These are phyloP conservation scores for Ormyrus rosae DNA, from an alignment of 2,888 invertebrate genomes.

Conservation along the genomic window DNA sequence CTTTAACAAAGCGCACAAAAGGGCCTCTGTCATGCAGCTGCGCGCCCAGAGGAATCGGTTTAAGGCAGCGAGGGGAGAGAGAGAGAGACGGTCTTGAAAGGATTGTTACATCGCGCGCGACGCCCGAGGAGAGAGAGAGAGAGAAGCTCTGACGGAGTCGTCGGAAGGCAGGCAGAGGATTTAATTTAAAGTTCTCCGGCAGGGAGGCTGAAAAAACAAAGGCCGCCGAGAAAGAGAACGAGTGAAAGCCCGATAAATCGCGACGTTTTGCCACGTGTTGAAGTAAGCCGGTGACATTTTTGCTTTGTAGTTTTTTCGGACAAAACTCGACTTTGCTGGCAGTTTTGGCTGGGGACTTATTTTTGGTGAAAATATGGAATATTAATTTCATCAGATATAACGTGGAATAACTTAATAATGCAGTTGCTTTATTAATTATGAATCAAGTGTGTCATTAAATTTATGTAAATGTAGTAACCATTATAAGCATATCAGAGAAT, in stretches of 20 bases:
- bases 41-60: conserved; percentile 15
- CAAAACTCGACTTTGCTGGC: no score
- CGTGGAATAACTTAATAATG: no score
- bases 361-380: no score
- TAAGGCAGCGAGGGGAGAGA: conserved; percentile 5
- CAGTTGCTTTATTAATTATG: no score
- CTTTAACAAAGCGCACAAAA: conserved; percentile 40
- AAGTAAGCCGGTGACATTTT: no score
- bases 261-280: neutral
- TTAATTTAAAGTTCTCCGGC: conserved; percentile 32
- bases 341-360: no score
- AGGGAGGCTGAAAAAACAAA: neutral
- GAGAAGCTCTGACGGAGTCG: neutral
- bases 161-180: conserved; percentile 15
- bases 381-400: no score
- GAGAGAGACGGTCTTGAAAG: conserved; percentile 24
- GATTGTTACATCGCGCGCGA: conserved; percentile 26
- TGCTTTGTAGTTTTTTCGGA: no score
- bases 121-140: neutral
- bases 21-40: neutral
- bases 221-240: neutral
- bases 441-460: no score
- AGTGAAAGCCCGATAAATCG: neutral
- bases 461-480: no score
- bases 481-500: no score